phyloP scores from a whole-genome alignment of 2,888 invertebrate genomes.

The Drosophila neutralis region DNA sequence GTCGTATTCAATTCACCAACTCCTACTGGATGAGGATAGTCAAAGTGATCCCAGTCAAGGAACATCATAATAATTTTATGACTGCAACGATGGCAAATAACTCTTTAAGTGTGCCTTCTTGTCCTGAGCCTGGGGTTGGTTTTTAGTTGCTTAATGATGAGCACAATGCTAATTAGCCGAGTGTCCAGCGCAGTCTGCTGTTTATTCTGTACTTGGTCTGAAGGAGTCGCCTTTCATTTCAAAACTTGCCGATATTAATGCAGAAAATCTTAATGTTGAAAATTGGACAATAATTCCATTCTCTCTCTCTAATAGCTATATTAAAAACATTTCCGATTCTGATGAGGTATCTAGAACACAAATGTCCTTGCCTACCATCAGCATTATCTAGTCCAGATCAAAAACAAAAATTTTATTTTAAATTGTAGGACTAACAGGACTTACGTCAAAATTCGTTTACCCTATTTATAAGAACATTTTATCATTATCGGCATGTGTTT shows the following conservation, averaged over 20 bases:
- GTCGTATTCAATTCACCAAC: background rate
- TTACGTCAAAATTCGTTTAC: background rate
- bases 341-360: background rate
- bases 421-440: background rate
- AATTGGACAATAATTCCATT: too few species aligned
- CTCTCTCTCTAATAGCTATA: too few species aligned
- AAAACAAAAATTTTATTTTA: too few species aligned
- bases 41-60: background rate
- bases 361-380: background rate
- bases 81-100: background rate
- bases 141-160: background rate
- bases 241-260: background rate
- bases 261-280: too few species aligned
- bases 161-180: background rate
- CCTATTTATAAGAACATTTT: background rate
- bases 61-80: background rate
- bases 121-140: background rate
- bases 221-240: background rate
- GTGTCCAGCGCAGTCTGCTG: background rate
- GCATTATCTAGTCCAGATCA: background rate
- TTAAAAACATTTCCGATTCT: too few species aligned
- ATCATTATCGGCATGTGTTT: background rate
- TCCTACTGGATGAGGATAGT: background rate
- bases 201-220: background rate
- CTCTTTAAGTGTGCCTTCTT: background rate